Evolutionary conservation across 2,113 vertebrate species (phyloP).

Genomic region (Columbina picui): DNA sequence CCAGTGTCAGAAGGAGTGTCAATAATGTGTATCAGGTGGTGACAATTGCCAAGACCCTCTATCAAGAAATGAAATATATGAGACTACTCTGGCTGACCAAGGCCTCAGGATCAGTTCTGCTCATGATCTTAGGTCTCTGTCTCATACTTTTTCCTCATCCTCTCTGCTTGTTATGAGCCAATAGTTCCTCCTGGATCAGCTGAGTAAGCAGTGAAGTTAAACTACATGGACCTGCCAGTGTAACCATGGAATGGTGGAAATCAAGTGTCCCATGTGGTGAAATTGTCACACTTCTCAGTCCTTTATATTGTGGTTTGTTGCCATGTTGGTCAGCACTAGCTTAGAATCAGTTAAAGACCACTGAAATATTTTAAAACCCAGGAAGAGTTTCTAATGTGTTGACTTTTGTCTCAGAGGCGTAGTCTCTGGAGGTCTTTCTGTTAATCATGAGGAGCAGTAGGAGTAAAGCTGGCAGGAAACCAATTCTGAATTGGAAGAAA

Average conservation of each 20-base stretch:
- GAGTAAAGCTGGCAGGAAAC: neutral
- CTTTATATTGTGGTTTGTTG: neutral
- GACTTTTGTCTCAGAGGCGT: neutral
- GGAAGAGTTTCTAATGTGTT: neutral
- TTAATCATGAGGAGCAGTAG: neutral
- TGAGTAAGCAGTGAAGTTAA: neutral
- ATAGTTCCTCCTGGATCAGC: neutral
- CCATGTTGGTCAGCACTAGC: neutral
- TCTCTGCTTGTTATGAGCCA: neutral
- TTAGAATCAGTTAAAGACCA: neutral
- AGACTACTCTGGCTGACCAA: neutral
- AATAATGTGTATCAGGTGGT: neutral
- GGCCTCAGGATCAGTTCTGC: neutral
- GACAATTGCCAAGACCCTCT: neutral
- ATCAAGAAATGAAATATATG: neutral
- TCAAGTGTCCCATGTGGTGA: neutral
- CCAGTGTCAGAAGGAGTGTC: neutral
- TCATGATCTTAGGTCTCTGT: neutral
- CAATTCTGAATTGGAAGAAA: neutral
- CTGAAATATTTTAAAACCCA: neutral
- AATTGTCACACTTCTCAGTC: neutral
- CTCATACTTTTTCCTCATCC: neutral
- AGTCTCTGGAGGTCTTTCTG: neutral
- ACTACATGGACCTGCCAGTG: accelerated
- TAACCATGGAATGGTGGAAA: neutral